A percentile compares a stretch with the other conserved stretches of the same genome.
Conservation (phyloP, 2,797 vertebrate genomes). For the Jordanella pulchra region DNA sequence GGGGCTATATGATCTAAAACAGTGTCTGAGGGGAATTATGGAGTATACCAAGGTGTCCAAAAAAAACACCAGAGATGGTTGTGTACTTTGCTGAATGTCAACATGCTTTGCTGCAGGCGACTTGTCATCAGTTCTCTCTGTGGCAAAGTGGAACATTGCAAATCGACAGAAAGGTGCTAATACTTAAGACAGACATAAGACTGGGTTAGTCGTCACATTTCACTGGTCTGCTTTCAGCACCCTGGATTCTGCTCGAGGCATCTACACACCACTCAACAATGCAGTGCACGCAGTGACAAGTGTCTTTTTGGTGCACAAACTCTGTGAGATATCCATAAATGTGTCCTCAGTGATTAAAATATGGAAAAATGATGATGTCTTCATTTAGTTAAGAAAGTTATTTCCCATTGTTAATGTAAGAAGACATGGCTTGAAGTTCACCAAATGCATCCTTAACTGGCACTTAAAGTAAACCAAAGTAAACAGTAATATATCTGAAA, state of each 20-base stretch:
- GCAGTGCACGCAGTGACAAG: constrained; percentile 3
- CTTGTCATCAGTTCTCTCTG: constrained; percentile 62
- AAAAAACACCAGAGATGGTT: constrained; percentile 27
- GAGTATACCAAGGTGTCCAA: not conserved
- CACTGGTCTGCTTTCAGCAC: constrained; percentile 66
- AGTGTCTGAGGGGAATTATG: not conserved
- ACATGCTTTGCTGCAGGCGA: constrained; percentile 59
- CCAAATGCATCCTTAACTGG: not conserved
- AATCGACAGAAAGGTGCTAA: constrained; percentile 51
- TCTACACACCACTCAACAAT: constrained; percentile 35
- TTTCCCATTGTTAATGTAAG: not conserved
- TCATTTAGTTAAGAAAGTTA: constrained; percentile 1
- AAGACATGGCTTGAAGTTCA: not conserved
- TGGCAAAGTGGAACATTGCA: constrained; percentile 40
- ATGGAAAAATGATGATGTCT: not conserved
- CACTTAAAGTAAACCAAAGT: not conserved
- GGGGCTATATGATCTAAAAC: not conserved
- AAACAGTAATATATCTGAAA: not conserved
- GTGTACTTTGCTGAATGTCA: constrained; percentile 35
- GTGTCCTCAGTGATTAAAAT: constrained; percentile 45
- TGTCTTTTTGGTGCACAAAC: constrained; percentile 10
- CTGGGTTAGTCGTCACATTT: constrained; percentile 63
- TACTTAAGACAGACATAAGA: constrained; percentile 51
- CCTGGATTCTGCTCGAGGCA: constrained; percentile 53
- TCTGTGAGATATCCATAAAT: constrained; percentile 33